Percentiles rank a stretch among this genome's conserved stretches.
Evolutionary conservation across 2,888 invertebrate genomes (phyloP).

Genomic region (Caenorhabditis wallacei): DNA sequence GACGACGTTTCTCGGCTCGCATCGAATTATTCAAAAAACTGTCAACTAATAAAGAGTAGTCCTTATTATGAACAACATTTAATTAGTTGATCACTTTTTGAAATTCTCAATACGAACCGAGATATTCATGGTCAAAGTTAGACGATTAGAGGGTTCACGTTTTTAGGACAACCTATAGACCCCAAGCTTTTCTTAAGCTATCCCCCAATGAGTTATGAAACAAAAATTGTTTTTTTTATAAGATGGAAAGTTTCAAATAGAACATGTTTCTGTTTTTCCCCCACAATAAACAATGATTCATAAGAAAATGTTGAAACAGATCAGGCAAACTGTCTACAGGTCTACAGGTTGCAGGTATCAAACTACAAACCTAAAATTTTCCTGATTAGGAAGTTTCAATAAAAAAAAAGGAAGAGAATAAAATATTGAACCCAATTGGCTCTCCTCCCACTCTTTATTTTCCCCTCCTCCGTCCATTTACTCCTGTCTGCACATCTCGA

Average conservation of each 20-base stretch:
- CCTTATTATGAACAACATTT: too few relatives aligned
- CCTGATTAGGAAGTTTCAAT: background rate
- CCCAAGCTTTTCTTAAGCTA: too few relatives aligned
- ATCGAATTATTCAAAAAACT: too few relatives aligned
- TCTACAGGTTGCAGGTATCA: background rate
- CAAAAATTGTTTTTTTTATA: background rate
- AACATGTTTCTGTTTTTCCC: too few relatives aligned
- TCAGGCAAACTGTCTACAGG: background rate
- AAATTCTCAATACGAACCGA: too few relatives aligned
- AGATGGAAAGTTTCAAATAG: background rate
- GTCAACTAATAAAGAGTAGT: too few relatives aligned
- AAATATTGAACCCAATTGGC: background rate
- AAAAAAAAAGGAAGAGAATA: background rate
- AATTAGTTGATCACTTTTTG: too few relatives aligned
- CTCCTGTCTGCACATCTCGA: background rate
- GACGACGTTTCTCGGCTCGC: too few relatives aligned
- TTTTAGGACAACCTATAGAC: too few relatives aligned
- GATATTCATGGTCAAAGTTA: too few relatives aligned
- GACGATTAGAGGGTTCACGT: too few relatives aligned
- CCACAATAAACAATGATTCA: constrained; percentile 3
- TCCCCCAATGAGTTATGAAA: background rate
- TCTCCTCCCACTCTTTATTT: background rate
- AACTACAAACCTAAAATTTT: background rate
- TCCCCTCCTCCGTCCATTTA: background rate
- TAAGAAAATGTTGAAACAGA: background rate